phyloP scores from a whole-genome alignment of 2,797 vertebrate species.

The Anguilla obscura region DNA sequence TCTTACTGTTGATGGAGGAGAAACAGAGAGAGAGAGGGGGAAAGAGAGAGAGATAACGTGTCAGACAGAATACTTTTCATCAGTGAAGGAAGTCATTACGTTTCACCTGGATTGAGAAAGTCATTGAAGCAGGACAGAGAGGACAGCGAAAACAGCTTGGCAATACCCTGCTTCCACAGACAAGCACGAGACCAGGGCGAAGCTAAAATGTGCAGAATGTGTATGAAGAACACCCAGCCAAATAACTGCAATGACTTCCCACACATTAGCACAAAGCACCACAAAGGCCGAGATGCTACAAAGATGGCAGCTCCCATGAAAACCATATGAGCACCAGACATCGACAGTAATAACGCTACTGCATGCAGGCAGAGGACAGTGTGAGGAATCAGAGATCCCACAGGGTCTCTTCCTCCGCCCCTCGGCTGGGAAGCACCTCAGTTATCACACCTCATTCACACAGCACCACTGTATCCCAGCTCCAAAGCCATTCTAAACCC shows the following conservation, averaged over 20 bases:
- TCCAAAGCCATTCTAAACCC: too few species aligned
- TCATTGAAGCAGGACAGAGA: background rate
- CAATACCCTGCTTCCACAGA: background rate
- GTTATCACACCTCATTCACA: too few species aligned
- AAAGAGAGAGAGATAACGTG: background rate
- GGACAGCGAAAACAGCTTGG: background rate
- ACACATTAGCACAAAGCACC: background rate
- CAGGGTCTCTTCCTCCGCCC: too few species aligned
- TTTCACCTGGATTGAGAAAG: background rate
- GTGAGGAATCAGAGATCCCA: too few species aligned
- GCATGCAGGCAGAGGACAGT: too few species aligned
- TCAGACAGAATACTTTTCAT: background rate
- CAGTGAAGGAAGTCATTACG: background rate
- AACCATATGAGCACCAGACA: background rate
- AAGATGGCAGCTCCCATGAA: background rate
- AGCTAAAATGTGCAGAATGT: background rate
- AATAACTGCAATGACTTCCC: background rate
- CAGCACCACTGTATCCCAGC: too few species aligned
- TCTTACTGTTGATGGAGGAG: conserved; percentile 78
- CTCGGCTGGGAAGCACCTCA: too few species aligned
- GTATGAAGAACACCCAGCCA: background rate
- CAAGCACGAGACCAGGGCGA: background rate
- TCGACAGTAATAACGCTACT: background rate
- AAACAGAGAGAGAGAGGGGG: conserved; percentile 38
- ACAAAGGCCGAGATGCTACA: background rate